These are phyloP conservation scores for Ambastaia sidthimunki DNA, from an alignment of 2,797 vertebrate genomes.

Conservation along the genomic window DNA sequence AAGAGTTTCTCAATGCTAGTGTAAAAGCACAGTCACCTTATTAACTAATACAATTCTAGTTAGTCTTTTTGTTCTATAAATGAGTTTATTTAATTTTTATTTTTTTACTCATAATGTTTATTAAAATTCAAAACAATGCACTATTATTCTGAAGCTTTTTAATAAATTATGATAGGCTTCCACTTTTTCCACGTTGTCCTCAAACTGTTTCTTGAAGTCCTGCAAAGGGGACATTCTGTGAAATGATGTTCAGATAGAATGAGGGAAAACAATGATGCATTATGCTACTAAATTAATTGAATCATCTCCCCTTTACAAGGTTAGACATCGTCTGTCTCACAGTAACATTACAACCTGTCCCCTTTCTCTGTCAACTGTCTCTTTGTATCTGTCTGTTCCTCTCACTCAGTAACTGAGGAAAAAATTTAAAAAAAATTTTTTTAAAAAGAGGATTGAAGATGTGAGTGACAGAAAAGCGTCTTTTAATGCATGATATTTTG, in stretches of 20 bases:
- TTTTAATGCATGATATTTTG: constrained; percentile 64
- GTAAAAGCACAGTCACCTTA: background rate
- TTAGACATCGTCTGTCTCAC: constrained; percentile 44
- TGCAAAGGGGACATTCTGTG: constrained; percentile 4
- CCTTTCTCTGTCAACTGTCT: constrained; percentile 34
- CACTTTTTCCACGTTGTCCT: constrained; percentile 2
- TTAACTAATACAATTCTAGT: too few relatives aligned
- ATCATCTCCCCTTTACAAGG: constrained; percentile 51
- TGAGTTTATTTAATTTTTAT: background rate
- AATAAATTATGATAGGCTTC: background rate
- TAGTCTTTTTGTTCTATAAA: background rate
- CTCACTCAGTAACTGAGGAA: background rate
- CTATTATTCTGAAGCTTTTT: background rate
- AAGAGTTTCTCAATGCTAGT: background rate
- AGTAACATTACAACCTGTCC: constrained; percentile 17
- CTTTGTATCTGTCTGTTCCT: constrained; percentile 13
- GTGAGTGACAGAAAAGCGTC: constrained; percentile 45
- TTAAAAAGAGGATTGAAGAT: background rate
- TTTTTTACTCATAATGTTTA: background rate
- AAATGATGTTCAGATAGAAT: background rate
- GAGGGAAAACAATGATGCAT: background rate
- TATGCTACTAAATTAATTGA: constrained; percentile 45
- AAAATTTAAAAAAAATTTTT: too few relatives aligned
- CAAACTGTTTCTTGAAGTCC: background rate
- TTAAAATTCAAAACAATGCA: background rate